phyloP scores from a whole-genome alignment of 2,797 vertebrate species.

The Lepilemur ruficaudatus region DNA sequence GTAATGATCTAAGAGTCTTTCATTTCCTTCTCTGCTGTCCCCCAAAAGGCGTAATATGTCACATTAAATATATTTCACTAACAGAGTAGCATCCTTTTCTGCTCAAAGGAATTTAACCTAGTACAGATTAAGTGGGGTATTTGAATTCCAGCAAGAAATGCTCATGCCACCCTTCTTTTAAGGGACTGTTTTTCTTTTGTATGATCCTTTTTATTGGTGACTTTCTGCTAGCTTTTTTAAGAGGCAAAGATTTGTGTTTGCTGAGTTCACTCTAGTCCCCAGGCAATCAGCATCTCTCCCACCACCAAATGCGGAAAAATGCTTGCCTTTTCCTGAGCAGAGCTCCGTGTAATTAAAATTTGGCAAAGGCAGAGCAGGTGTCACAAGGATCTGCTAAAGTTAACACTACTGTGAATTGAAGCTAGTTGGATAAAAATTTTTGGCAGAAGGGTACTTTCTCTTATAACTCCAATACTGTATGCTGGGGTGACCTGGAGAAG shows the following conservation, averaged over 20 bases:
- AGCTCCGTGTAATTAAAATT: constrained; percentile 57
- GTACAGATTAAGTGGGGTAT: not conserved
- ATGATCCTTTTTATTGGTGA: constrained; percentile 19
- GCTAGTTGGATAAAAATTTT: constrained; percentile 36
- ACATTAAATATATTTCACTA: constrained; percentile 45
- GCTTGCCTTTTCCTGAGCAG: constrained; percentile 9
- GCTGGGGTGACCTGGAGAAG: not conserved
- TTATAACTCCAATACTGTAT: not conserved
- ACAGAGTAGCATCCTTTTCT: constrained; percentile 21
- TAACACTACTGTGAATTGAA: constrained; percentile 46
- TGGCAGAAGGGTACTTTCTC: not conserved
- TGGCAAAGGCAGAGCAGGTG: constrained; percentile 42
- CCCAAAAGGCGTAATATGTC: not conserved
- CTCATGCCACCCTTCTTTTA: not conserved
- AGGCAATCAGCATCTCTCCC: constrained; percentile 28
- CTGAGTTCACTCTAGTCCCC: not conserved
- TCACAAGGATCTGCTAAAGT: constrained; percentile 20
- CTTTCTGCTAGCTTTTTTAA: constrained; percentile 15
- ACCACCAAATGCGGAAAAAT: constrained; percentile 48
- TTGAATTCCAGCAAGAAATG: constrained; percentile 2
- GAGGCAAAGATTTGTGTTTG: constrained; percentile 18
- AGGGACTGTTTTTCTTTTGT: not conserved
- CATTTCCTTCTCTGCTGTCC: not conserved
- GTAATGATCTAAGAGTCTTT: constrained; percentile 7
- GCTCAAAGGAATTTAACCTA: not conserved